These are phyloP conservation scores for Hemichromis elongatus DNA, from an alignment of 2,113 vertebrate species.

Conservation along the genomic window DNA sequence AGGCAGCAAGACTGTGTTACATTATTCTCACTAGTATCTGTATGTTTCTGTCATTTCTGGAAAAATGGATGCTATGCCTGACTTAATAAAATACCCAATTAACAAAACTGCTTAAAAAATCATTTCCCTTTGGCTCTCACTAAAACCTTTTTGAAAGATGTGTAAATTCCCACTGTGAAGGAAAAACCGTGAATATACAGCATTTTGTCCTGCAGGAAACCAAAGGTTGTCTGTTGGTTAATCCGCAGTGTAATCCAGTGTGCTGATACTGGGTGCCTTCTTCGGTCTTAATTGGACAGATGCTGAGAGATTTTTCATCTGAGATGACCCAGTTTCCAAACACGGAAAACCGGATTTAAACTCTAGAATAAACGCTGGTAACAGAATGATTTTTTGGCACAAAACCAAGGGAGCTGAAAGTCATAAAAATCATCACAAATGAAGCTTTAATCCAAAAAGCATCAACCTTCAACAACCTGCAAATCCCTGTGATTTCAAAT, in stretches of 20 bases:
- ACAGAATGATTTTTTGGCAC: background rate
- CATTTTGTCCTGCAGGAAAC: background rate
- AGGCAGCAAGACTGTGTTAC: background rate
- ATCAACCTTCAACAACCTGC: background rate
- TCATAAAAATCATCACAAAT: background rate
- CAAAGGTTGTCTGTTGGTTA: background rate
- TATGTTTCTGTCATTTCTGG: background rate
- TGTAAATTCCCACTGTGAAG: background rate
- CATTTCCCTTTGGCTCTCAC: background rate
- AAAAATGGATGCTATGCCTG: background rate
- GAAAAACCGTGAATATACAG: background rate
- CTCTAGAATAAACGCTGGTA: background rate
- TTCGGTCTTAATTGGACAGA: background rate
- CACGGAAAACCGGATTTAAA: background rate
- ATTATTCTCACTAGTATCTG: background rate
- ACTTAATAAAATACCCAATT: background rate
- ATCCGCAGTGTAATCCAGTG: background rate
- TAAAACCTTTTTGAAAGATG: background rate
- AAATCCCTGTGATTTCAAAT: background rate
- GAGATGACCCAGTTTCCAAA: background rate
- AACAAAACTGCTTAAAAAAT: background rate
- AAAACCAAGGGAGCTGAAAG: background rate
- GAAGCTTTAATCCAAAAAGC: background rate
- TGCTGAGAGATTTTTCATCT: background rate
- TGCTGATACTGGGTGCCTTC: background rate